Conservation (phyloP, 2,888 invertebrate species). For the Amphipyra tragopoginis region DNA sequence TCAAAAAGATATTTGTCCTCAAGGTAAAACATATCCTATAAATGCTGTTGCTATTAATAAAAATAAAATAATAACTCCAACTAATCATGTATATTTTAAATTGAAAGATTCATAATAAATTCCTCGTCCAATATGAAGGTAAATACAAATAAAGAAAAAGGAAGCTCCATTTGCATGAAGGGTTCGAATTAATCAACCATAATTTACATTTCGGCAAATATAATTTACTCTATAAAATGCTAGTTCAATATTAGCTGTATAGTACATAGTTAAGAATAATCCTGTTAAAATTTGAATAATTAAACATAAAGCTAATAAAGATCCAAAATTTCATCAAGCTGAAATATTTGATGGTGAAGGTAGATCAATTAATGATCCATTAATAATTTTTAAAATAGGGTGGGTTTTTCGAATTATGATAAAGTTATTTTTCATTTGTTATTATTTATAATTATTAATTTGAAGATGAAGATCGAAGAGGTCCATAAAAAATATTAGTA, state of each 20-base stretch:
- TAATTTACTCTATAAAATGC: slow-evolving; percentile 92
- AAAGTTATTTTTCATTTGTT: slow-evolving; percentile 82
- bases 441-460: slow-evolving; percentile 15
- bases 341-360: slow-evolving; percentile 91
- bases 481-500: slow-evolving; percentile 88
- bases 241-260: slow-evolving; percentile 90
- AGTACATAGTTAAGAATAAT: slow-evolving; percentile 93
- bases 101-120: slow-evolving; percentile 86
- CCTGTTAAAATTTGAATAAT: slow-evolving; percentile 92
- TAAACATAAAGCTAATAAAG: slow-evolving; percentile 91
- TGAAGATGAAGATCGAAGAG: slow-evolving; percentile 81
- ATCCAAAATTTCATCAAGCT: slow-evolving; percentile 92
- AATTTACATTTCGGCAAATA: slow-evolving; percentile 93
- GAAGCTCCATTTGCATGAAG: slow-evolving; percentile 93
- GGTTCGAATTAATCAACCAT: slow-evolving; percentile 92
- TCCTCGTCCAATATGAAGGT: slow-evolving; percentile 92
- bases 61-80: slow-evolving; percentile 92
- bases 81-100: slow-evolving; percentile 90
- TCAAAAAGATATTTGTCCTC: slow-evolving; percentile 95
- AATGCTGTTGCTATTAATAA: slow-evolving; percentile 93
- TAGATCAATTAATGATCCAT: slow-evolving; percentile 90
- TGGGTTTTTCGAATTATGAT: slow-evolving; percentile 82
- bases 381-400: slow-evolving; percentile 89
- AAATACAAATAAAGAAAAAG: slow-evolving; percentile 93
- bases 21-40: slow-evolving; percentile 94